phyloP scores from a whole-genome alignment of 2,888 invertebrate species.

The Dascillus cervinus region DNA sequence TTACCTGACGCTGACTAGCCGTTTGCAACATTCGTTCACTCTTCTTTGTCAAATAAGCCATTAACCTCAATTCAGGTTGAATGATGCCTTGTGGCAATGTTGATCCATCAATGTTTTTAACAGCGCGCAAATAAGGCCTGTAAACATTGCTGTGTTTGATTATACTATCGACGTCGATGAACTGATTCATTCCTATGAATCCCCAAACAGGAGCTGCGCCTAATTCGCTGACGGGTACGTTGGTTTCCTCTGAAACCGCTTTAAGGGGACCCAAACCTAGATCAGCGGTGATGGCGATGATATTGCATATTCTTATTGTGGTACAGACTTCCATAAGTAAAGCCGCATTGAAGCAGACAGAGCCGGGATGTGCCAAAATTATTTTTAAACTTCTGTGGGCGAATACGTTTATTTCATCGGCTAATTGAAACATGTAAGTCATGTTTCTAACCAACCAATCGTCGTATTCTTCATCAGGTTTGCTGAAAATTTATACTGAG shows the following conservation, averaged over 20 bases:
- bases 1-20: too few relatives aligned
- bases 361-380: slow-evolving; percentile 49
- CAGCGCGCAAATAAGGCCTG: slow-evolving; percentile 46
- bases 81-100: slow-evolving; percentile 46
- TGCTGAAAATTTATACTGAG: slow-evolving; percentile 10
- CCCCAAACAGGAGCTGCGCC: slow-evolving; percentile 59
- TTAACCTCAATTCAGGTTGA: slow-evolving; percentile 47
- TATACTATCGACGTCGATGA: slow-evolving; percentile 49
- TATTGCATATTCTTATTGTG: slow-evolving; percentile 42
- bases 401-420: slow-evolving; percentile 45
- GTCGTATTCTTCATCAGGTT: slow-evolving; percentile 28
- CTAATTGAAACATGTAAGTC: slow-evolving; percentile 38
- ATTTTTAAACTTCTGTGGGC: slow-evolving; percentile 44
- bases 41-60: slow-evolving; percentile 45
- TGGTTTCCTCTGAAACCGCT: slow-evolving; percentile 41
- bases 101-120: slow-evolving; percentile 43
- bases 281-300: slow-evolving; percentile 52
- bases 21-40: slow-evolving; percentile 18
- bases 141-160: slow-evolving; percentile 47
- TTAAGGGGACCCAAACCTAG: slow-evolving; percentile 44
- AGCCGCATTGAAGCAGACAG: slow-evolving; percentile 52
- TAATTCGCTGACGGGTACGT: slow-evolving; percentile 45
- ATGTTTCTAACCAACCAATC: slow-evolving; percentile 32
- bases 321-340: slow-evolving; percentile 40
- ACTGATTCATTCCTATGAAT: slow-evolving; percentile 49